Evolutionary conservation across 2,888 invertebrate genomes (phyloP).

Genomic region (Cyaniris semiargus): DNA sequence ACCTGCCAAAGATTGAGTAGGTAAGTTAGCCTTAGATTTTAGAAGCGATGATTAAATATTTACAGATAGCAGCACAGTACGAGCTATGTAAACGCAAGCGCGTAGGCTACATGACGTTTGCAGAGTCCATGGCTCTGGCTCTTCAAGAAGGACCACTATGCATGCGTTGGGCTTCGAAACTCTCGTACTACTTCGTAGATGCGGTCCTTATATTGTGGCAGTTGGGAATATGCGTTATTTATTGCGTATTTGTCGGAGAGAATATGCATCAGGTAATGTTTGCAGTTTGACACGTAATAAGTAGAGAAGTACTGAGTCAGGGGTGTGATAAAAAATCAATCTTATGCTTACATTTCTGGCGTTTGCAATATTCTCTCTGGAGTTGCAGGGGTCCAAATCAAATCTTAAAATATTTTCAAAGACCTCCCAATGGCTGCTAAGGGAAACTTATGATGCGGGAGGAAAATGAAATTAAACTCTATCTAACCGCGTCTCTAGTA

Average conservation of each 20-base stretch:
- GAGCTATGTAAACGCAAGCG: constrained; percentile 70
- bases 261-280: constrained; percentile 81
- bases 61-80: constrained; percentile 80
- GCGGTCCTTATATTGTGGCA: constrained; percentile 87
- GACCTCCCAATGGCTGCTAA: no score
- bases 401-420: no score
- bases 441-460: no score
- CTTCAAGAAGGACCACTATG: constrained; percentile 83
- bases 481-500: no score
- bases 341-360: no score
- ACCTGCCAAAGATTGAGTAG: no score
- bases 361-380: no score
- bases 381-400: no score
- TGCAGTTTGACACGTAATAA: background rate
- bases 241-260: constrained; percentile 88
- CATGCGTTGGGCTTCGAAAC: constrained; percentile 68
- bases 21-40: no score
- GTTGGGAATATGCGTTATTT: constrained; percentile 93
- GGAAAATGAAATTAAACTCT: no score
- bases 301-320: background rate
- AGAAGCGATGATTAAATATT: background rate
- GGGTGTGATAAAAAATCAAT: no score
- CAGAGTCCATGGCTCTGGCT: constrained; percentile 86
- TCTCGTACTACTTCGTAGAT: constrained; percentile 79
- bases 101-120: constrained; percentile 86